Base-by-base conservation (phyloP, 2,797 vertebrate species). In the Melanotaenia nigrans region DNA sequence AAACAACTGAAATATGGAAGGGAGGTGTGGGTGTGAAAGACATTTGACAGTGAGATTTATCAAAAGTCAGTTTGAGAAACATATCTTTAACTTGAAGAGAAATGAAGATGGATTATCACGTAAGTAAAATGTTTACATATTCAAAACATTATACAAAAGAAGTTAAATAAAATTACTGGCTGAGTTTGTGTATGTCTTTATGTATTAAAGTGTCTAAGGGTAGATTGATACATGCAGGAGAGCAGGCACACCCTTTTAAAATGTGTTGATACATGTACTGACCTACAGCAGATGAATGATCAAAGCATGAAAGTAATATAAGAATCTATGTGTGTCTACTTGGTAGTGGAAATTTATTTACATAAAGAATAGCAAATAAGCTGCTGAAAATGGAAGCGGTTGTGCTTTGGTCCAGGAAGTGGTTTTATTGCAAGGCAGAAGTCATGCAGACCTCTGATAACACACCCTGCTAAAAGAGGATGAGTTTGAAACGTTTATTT, bases 111-210 rank as follows among this genome's bases (percentile, higher is more conserved):
- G 36, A 10, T 25, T 20, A 14, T 51, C 54, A 38, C 0, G 86
- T 90, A 57, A 88, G 84, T 87, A 55, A 73, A 73, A 60, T 28
- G 1, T 65, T 64, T 2, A 5, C 20, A 35, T 53, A 16, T 55
- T 54, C 40, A 9, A 54, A 42, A 68, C 0, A 42, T 57, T 45
- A 13, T 56, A 9, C 14, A 49, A 62, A 54, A 2, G 20, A 32
- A 35, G 30, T 14, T 0, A 18, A 38, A 32, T 25, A 38, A 22
- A 1, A 12, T 42, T 16, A 38, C 28, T 20, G 1, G 0, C 2
- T 25, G 5, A 30, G 25, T 2, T n/a, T 16, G 14, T 65, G 56
- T 42, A 20, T 56, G 33, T 11, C 4, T 2, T 28, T 7, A 32
- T 28, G 18, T 7, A 36, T 36, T 36, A 33, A 33, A 61, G 7